Base-by-base conservation (phyloP, 2,888 invertebrate genomes). In the Lissocephala sabroskyi region DNA sequence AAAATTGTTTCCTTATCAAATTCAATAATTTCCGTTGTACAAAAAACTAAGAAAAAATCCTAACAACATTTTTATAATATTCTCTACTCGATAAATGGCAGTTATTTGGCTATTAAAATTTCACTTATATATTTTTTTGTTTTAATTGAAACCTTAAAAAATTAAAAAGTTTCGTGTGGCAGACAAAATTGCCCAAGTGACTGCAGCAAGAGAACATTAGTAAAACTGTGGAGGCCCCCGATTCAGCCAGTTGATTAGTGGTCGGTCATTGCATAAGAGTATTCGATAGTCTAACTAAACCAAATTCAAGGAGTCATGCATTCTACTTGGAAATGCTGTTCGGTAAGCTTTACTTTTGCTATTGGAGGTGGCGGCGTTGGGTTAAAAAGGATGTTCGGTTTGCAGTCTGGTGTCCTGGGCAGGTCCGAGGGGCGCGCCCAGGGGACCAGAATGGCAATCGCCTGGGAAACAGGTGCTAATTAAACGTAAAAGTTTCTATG, bases 401-500 rank as follows among this genome's bases (percentile, higher is more conserved):
- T 14, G 28, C 28, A 41, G 13, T 32, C 7, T 23, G 23, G 23
- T 3, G 23, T 23, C 23, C 7, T 23, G 23, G 23, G 3, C 4
- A 23, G 3, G 28, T 41, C 23, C n/a, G n/a, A n/a, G n/a, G 28
- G 35, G 18, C 6, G 28, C 41, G 41, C 53, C 47, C 66, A 55
- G 59, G 42, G 55, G 62, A 50, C 46, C 58, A 63, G 64, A 51
- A 51, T 50, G 49, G 51, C 47, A 35, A 29, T 74, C 74, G 74
- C 70, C 55, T 49, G 65, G 63, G 62, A 67, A 59, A 76, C 61
- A 57, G 61, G 79, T 80, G 79, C 80, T 76, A 74, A 58, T 80
- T 81, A 81, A 80, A 80, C 79, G 79, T 46, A 80, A 80, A 80
- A 79, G 70, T 80, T 80, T 80, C 63, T 79, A 80, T 80, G 79